Evolutionary conservation across 35 echinoderm and acorn worm species (phyloP), one percentile per base, ranked within the genome.

Genomic region (Diadema setosum): DNA sequence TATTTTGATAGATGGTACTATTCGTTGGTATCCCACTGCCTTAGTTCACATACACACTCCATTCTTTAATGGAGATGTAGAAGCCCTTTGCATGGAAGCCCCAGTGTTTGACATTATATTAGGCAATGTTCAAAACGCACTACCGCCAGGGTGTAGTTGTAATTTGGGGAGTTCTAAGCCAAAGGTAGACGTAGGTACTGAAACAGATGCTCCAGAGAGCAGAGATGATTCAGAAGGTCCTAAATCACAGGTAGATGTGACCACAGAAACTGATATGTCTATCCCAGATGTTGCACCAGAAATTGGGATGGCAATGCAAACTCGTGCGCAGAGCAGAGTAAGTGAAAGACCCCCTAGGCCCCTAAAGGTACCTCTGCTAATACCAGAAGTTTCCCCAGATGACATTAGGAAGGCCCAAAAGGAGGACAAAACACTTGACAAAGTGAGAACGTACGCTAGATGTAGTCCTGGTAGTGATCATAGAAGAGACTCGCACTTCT

Each of bases 1-100:
- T 83, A 37, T 95, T 57, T 40, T 95, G 26, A 84, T 95, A 27
- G 88, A 95, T 70, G 84, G 93, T 36, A 87, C 84, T 8, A 63
- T 87, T 27, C 26, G 88, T 39, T 36, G 57, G 45, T 43, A 46
- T 46, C 58, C 82, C 43, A 45, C 86, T 34, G 93, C 93, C 24
- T 37, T 39, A 27, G 43, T 95, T 20, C 33, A 23, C 9, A 45
- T 91, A 27, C 61, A 95, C 36, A 87, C 88, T 25, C 88, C 93
- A 2, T 95, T 64, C 58, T 95, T 73, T 69, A 58, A 52, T 6
- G 93, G 93, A n/a, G 40, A 45, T 5, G 83, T 91, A 16, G 59
- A 58, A n/a, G 93, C 93, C 33, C 12, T 90, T 20, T 90, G 88
- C 26, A 95, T 95, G 93, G 73, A 67, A 17, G 45, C 63, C 11